Base-by-base conservation (phyloP, 2,113 vertebrate genomes). In the Callaeas wilsoni region DNA sequence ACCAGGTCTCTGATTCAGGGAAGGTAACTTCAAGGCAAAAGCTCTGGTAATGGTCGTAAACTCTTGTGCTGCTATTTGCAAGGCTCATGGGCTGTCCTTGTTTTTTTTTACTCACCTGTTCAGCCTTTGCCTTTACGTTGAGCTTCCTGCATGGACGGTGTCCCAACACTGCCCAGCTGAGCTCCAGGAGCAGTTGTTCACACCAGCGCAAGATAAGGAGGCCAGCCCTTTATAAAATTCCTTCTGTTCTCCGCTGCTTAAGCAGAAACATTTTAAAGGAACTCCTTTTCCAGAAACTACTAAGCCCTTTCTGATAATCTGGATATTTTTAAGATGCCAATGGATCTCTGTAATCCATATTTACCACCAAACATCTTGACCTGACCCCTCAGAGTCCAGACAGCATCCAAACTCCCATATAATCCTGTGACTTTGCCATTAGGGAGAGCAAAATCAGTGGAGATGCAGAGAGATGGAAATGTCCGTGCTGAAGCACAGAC, bases 71-170 rank as follows among this genome's bases (percentile, higher is more conserved):
- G 64, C 21, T 91, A 20, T 93, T 71, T 91, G 46, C 73, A 73
- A 69, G 50, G 74, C 81, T 87, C 79, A 12, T 12, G 74, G 55
- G 29, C 59, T 84, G 79, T 37, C 39, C 69, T 62, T 67, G 27
- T 12, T 77, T 91, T 84, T 91, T 71, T 74, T 77, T 49, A 71
- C 60, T 95, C 91, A 94, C 90, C 94, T 95, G 85, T 70, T 81
- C 70, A 90, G 73, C 71, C 65, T 71, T 65, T 67, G 71, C 60
- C 87, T 91, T 85, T 42, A 29, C 50, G 57, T n/a, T 44, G 57
- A 87, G 55, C 60, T 90, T 85, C 76, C 91, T 56, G 37, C 4
- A 1, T 21, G 41, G 44, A 62, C 12, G 13, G 41, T 12, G 27
- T 84, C 71, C 87, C 41, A 35, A 4, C 2, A 3, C 42, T 62